phyloP scores from a whole-genome alignment of 2,797 vertebrate species.

The Anolis apletophallus region DNA sequence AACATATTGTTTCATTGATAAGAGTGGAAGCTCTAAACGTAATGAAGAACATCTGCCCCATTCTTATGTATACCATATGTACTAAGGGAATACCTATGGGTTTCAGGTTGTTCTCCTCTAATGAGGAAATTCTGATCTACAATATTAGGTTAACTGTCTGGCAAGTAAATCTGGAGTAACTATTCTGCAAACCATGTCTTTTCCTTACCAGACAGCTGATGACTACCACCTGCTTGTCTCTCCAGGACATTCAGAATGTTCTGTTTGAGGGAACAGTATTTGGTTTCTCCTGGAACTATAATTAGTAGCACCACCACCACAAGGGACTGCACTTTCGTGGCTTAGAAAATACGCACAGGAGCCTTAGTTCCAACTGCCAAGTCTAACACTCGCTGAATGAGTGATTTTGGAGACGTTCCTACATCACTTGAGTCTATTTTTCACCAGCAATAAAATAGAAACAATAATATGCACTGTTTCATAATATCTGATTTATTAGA shows the following conservation, averaged over 20 bases:
- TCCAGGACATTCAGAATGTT: constrained; percentile 15
- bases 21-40: no score
- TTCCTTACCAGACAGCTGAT: background rate
- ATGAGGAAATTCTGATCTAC: background rate
- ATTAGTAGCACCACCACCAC: constrained; percentile 21
- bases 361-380: background rate
- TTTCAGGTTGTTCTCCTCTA: background rate
- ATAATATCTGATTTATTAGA: background rate
- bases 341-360: background rate
- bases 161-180: background rate
- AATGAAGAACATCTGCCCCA: background rate
- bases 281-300: constrained; percentile 31
- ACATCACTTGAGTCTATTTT: background rate
- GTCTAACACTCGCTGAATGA: background rate
- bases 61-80: background rate
- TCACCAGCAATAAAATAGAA: background rate
- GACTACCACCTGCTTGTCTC: background rate
- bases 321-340: background rate
- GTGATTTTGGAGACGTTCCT: background rate
- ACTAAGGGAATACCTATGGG: background rate
- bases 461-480: background rate
- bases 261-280: constrained; percentile 29
- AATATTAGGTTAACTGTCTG: constrained; percentile 6
- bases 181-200: background rate
- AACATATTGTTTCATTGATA: no score